Evolutionary conservation across 2,888 invertebrate genomes (phyloP).

Genomic region (Apamea crenata): DNA sequence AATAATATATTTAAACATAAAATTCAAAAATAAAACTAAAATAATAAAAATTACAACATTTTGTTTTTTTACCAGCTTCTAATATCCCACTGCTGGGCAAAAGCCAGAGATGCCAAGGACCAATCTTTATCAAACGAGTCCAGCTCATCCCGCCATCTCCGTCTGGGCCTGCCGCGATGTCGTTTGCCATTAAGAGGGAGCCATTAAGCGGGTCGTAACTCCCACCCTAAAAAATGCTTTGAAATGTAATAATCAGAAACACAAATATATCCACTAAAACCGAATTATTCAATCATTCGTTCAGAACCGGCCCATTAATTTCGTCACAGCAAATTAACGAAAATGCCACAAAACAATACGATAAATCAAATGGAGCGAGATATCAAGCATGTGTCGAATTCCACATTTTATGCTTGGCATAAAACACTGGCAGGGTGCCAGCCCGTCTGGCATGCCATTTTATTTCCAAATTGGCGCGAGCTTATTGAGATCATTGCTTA

Average conservation of each 20-base stretch:
- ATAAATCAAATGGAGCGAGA: conserved; percentile 66
- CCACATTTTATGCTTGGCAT: conserved; percentile 67
- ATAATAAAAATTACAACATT: too few relatives aligned
- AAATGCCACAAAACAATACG: conserved; percentile 56
- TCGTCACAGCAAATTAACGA: conserved; percentile 60
- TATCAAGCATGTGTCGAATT: conserved; percentile 73
- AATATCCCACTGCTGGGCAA: too few relatives aligned
- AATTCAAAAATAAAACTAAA: too few relatives aligned
- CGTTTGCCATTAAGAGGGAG: too few relatives aligned
- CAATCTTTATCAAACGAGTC: too few relatives aligned
- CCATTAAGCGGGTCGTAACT: too few relatives aligned
- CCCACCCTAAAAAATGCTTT: neutral
- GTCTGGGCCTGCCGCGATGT: too few relatives aligned
- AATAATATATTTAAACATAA: too few relatives aligned
- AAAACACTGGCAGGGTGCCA: conserved; percentile 70
- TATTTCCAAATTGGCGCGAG: conserved; percentile 76
- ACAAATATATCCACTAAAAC: conserved; percentile 9
- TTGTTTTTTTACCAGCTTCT: too few relatives aligned
- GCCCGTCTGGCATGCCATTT: conserved; percentile 67
- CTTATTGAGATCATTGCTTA: conserved; percentile 80
- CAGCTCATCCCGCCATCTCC: too few relatives aligned
- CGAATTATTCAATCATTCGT: conserved; percentile 38
- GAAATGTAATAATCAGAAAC: neutral
- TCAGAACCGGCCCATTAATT: conserved; percentile 34
- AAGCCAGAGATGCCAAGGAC: too few relatives aligned